These are phyloP conservation scores for Benthosema pterotum DNA, from an alignment of 2,797 vertebrate genomes.

Conservation along the genomic window DNA sequence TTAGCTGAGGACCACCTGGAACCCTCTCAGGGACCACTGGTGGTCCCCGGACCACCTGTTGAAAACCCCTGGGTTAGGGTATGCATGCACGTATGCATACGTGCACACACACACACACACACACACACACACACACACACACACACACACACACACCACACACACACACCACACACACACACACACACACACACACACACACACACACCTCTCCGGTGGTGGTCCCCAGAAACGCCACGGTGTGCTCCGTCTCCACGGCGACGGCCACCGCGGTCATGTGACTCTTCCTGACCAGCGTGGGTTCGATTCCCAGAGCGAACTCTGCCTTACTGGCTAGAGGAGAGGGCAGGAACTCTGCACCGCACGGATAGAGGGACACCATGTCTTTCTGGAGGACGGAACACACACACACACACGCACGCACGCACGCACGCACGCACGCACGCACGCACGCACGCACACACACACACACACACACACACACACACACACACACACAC, in stretches of 20 bases:
- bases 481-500: no score
- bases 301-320: constrained; percentile 67
- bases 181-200: constrained; percentile 56
- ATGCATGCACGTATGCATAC: no score
- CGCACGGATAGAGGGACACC: constrained; percentile 52
- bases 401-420: background rate
- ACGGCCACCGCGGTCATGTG: constrained; percentile 88
- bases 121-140: constrained; percentile 47
- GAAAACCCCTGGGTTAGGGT: no score
- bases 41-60: no score
- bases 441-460: no score
- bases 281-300: constrained; percentile 68
- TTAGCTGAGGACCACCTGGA: no score
- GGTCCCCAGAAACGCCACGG: constrained; percentile 90
- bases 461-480: no score
- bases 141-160: constrained; percentile 65
- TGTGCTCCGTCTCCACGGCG: constrained; percentile 83
- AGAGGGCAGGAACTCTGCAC: constrained; percentile 84
- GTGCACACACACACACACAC: no score
- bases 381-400: constrained; percentile 27
- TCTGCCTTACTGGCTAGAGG: constrained; percentile 87
- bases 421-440: no score
- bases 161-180: no score
- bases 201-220: constrained; percentile 80
- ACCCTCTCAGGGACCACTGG: no score